Conservation (phyloP, 2,888 invertebrate genomes). For the Patella ulyssiponensis region DNA sequence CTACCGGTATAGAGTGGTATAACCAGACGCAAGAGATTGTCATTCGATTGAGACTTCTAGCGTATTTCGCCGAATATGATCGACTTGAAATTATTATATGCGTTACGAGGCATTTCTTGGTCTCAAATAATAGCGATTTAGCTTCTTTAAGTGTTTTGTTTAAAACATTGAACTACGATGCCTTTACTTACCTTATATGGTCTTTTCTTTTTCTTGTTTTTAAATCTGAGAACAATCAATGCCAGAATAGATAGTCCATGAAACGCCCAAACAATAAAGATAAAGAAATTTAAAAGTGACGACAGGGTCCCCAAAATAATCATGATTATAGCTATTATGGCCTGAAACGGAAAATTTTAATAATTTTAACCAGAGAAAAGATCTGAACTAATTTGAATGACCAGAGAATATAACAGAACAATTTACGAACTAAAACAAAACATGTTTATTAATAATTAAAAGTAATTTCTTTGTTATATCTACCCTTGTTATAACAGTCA, state of each 20-base stretch:
- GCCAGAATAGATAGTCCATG: slow-evolving; percentile 47
- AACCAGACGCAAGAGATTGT: no score
- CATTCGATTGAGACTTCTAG: no score
- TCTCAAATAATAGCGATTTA: no score
- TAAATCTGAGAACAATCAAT: slow-evolving; percentile 44
- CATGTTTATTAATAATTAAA: neutral
- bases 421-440: neutral
- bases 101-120: no score
- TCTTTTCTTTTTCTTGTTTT: slow-evolving; percentile 42
- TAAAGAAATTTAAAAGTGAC: slow-evolving; percentile 45
- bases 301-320: slow-evolving; percentile 35
- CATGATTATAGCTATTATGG: slow-evolving; percentile 40
- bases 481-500: slow-evolving; percentile 45
- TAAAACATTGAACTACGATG: no score
- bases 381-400: no score
- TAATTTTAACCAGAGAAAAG: neutral
- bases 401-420: no score
- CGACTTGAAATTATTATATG: no score
- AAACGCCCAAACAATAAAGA: slow-evolving; percentile 52
- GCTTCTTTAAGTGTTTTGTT: no score
- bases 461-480: neutral
- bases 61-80: no score
- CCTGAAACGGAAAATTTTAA: slow-evolving; percentile 19
- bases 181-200: slow-evolving; percentile 45
- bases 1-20: no score